A percentile compares a stretch with the other conserved stretches of the same genome.
phyloP scores from a whole-genome alignment of 2,888 invertebrate species.

The Craniophora ligustri region DNA sequence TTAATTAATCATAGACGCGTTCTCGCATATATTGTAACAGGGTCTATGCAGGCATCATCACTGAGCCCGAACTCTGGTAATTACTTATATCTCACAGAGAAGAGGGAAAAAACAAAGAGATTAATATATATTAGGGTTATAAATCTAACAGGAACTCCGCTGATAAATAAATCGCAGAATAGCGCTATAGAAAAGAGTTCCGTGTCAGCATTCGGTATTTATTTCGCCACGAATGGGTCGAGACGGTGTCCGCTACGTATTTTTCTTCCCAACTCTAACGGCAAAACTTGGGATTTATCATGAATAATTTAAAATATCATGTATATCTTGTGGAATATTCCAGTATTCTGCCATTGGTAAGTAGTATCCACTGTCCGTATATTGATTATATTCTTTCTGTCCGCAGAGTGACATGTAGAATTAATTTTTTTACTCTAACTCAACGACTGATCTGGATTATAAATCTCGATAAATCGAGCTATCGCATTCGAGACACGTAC shows the following conservation, averaged over 20 bases:
- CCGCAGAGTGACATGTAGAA: conserved; percentile 53
- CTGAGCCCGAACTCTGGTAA: conserved; percentile 40
- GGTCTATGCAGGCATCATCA: conserved; percentile 39
- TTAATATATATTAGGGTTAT: conserved; percentile 67
- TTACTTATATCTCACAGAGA: conserved; percentile 46
- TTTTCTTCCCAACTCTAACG: conserved; percentile 70
- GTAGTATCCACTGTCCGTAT: conserved; percentile 26
- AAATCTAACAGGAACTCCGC: conserved; percentile 66
- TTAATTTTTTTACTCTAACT: conserved; percentile 62
- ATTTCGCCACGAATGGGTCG: conserved; percentile 61
- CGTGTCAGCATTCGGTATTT: conserved; percentile 72
- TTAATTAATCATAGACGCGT: conserved; percentile 6
- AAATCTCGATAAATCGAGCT: conserved; percentile 69
- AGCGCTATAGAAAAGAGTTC: conserved; percentile 68
- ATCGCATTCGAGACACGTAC: conserved; percentile 74
- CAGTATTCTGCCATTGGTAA: conserved; percentile 34
- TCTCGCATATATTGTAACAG: conserved; percentile 37
- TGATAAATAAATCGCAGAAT: conserved; percentile 72
- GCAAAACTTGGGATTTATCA: conserved; percentile 79
- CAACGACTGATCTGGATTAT: conserved; percentile 62
- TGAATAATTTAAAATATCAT: conserved; percentile 82
- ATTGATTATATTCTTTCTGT: conserved; percentile 54
- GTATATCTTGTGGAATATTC: conserved; percentile 71
- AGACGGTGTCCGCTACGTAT: conserved; percentile 66
- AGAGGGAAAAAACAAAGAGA: conserved; percentile 64